Evolutionary conservation across 2,888 invertebrate genomes (phyloP).

Genomic region (Andrena hattorfiana): DNA sequence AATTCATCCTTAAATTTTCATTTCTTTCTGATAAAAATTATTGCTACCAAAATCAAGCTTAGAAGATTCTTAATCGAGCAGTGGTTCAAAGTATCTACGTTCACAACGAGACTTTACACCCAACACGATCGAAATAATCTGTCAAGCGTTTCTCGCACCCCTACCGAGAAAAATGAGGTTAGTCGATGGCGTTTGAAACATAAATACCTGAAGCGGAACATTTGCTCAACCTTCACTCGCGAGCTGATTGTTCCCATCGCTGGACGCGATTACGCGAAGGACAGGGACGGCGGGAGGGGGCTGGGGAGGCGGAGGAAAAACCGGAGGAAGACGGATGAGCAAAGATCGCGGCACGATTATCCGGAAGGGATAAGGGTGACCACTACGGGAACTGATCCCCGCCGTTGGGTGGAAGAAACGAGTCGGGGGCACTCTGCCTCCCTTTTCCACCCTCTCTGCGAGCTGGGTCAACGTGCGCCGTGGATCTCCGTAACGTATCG

Average conservation of each 20-base stretch:
- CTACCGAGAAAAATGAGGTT: too few species aligned
- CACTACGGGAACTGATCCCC: constrained; percentile 54
- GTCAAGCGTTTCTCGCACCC: too few species aligned
- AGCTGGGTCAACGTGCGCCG: constrained; percentile 25
- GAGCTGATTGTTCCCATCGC: not conserved
- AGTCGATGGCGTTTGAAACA: too few species aligned
- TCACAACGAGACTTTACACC: too few species aligned
- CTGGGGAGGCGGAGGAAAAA: not conserved
- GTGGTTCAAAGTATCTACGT: too few species aligned
- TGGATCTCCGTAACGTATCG: constrained; percentile 72
- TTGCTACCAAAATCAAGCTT: too few species aligned
- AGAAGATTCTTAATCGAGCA: too few species aligned
- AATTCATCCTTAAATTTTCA: too few species aligned
- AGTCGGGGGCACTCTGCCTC: constrained; percentile 15
- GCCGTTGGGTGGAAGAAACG: constrained; percentile 50
- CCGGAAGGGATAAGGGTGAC: constrained; percentile 65
- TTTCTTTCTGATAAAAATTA: too few species aligned
- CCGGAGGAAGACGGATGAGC: constrained; percentile 47
- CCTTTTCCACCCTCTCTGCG: constrained; percentile 14
- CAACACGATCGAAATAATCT: too few species aligned
- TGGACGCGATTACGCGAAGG: constrained; percentile 8
- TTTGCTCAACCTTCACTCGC: not conserved
- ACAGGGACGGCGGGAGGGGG: not conserved
- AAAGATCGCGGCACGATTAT: constrained; percentile 66
- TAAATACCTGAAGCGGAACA: not conserved